These are phyloP conservation scores for Hybognathus amarus DNA, from an alignment of 2,797 vertebrate genomes.

Conservation along the genomic window DNA sequence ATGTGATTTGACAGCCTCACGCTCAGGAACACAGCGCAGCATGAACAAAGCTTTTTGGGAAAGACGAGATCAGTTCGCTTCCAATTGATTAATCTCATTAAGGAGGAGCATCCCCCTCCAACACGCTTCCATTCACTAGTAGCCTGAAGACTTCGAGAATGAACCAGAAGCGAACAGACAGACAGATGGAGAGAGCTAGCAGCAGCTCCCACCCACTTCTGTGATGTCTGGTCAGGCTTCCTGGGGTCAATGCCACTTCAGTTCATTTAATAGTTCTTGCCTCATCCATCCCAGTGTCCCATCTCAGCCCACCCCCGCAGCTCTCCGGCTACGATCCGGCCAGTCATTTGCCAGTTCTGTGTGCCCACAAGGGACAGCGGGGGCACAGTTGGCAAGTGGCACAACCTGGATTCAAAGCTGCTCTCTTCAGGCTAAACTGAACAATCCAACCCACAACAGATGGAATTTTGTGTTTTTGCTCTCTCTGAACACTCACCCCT, in stretches of 20 bases:
- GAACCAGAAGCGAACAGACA: slow-evolving; percentile 12
- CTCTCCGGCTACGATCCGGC: slow-evolving; percentile 55
- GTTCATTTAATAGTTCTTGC: slow-evolving; percentile 51
- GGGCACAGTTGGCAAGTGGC: slow-evolving; percentile 79
- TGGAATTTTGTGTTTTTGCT: slow-evolving; percentile 76
- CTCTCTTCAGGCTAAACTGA: slow-evolving; percentile 78
- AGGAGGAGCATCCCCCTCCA: slow-evolving; percentile 44
- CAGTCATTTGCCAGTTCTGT: slow-evolving; percentile 67
- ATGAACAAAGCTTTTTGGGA: slow-evolving; percentile 28
- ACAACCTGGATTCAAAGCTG: slow-evolving; percentile 79
- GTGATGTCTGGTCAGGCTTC: slow-evolving; percentile 52
- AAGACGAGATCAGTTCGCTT: slow-evolving; percentile 26
- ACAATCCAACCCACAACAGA: slow-evolving; percentile 78
- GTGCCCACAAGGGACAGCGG: slow-evolving; percentile 73
- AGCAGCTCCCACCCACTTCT: slow-evolving; percentile 48
- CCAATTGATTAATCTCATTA: slow-evolving; percentile 49
- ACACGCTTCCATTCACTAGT: slow-evolving; percentile 40
- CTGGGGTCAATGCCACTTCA: slow-evolving; percentile 47
- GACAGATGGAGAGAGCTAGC: slow-evolving; percentile 46
- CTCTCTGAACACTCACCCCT: slow-evolving; percentile 55
- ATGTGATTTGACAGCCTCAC: background rate
- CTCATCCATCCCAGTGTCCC: slow-evolving; percentile 43
- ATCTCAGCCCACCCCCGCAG: slow-evolving; percentile 40
- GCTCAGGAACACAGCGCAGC: slow-evolving; percentile 16
- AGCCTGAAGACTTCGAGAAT: slow-evolving; percentile 25